Evolutionary conservation across 2,113 vertebrate species (phyloP).

Genomic region (Mustela nigripes): DNA sequence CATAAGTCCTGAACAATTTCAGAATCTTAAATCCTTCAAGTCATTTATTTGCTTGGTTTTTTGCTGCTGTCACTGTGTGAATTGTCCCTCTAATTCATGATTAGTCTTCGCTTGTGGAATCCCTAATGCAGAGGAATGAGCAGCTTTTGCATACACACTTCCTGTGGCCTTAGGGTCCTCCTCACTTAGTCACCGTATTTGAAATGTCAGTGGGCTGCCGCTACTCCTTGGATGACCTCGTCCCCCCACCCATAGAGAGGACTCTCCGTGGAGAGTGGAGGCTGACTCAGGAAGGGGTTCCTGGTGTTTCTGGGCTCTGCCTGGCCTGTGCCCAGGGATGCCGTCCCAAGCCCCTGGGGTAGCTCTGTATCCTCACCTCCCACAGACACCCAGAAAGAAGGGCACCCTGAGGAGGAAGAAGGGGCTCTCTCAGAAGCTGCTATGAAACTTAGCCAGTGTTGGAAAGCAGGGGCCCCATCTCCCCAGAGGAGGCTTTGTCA

Average conservation of each 20-base stretch:
- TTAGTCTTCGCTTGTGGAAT: not conserved
- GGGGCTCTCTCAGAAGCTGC: not conserved
- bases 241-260: not conserved
- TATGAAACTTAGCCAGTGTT: not conserved
- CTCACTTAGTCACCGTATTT: not conserved
- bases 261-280: not conserved
- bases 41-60: slow-evolving; percentile 7
- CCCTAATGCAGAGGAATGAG: not conserved
- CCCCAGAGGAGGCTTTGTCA: not conserved
- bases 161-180: not conserved
- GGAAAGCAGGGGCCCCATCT: rapidly evolving
- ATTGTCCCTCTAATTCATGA: not conserved
- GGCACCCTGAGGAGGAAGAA: not conserved
- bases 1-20: not conserved
- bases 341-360: not conserved
- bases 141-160: not conserved
- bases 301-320: not conserved
- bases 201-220: slow-evolving; percentile 5
- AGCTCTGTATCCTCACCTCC: not conserved
- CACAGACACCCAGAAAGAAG: not conserved
- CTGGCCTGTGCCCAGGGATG: not conserved
- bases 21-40: not conserved
- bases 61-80: not conserved
- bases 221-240: not conserved
- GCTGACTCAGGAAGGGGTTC: too few species aligned